Base-by-base conservation (phyloP, 2,113 vertebrate species). In the Catharus minimus region DNA sequence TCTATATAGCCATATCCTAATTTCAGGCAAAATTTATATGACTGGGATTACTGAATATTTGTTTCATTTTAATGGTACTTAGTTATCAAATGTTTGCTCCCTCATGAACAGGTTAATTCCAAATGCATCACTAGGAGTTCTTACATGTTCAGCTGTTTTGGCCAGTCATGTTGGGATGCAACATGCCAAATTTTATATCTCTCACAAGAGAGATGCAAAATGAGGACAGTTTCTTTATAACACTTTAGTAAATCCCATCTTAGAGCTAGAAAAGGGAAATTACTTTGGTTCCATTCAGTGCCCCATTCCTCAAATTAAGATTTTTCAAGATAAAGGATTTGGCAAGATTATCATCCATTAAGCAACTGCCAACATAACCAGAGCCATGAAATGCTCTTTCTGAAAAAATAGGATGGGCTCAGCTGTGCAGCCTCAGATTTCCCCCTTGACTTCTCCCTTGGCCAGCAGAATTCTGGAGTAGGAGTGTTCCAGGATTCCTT, bases 241-340 rank as follows among this genome's bases (percentile, higher is more conserved):
- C 11, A 62, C 5, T 56, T 80, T 3, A 56, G 11, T 32, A 90
- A 83, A 84, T 49, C 17, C 6, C 50, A 78, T 15, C 5, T 75
- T 69, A 68, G 15, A 72, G 5, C 11, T 87, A 71, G 56, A 83
- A 83, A 67, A n/a, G 5, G 32, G 43, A 88, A 93, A 83, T 52
- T 69, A 17, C 15, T 92, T 90, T 56, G 3, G 17, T 72, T 86
- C 32, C 30, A 46, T 53, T 75, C n/a, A 46, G 4, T 77, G 28
- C 4, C 11, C 22, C 26, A 20, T 82, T 53, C 16, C 32, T 43
- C 27, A 86, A 52, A 78, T 36, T 27, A 74, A 81, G 57, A 75
- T 67, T 92, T 90, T 84, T 75, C 43, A 75, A 76, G 38, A 75
- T 69, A 84, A 82, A 87, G 26, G 9, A 84, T 73, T 74, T 90